A percentile compares a stretch with the other conserved stretches of the same genome.
Evolutionary conservation across 2,113 vertebrate species (phyloP).

Genomic region (Caretta caretta): DNA sequence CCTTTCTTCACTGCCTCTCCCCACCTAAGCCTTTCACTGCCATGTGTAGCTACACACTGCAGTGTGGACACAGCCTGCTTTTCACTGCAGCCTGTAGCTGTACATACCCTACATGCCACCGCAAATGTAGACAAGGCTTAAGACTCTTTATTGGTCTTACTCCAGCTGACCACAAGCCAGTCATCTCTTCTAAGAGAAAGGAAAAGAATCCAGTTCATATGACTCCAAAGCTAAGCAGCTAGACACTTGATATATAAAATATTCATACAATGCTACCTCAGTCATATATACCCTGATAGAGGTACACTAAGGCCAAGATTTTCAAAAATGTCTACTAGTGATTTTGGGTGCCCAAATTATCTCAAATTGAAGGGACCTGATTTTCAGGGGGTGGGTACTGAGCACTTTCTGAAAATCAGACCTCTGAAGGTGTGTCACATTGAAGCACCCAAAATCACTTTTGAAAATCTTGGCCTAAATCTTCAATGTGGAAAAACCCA

Average conservation of each 20-base stretch:
- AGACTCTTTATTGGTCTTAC: not conserved
- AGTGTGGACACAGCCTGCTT: too few relatives aligned
- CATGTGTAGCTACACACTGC: too few relatives aligned
- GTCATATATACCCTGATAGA: not conserved
- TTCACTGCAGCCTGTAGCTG: too few relatives aligned
- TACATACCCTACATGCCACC: too few relatives aligned
- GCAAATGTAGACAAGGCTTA: too few relatives aligned
- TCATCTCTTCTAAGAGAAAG: not conserved
- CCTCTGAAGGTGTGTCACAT: accelerated
- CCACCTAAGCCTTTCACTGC: too few relatives aligned
- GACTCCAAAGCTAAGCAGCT: not conserved
- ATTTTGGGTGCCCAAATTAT: not conserved
- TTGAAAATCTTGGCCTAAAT: not conserved
- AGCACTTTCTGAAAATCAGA: not conserved
- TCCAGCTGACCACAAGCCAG: not conserved
- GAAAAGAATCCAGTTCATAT: not conserved
- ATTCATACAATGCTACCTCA: not conserved
- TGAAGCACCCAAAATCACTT: not conserved
- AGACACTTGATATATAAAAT: not conserved
- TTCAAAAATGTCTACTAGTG: not conserved
- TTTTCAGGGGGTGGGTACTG: not conserved
- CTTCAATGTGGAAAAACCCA: not conserved
- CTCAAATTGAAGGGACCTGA: not conserved
- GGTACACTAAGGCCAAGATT: not conserved
- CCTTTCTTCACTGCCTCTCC: too few relatives aligned